These are phyloP conservation scores for Hycleus cichorii DNA, from an alignment of 1,140 invertebrate genomes.

Conservation along the genomic window DNA sequence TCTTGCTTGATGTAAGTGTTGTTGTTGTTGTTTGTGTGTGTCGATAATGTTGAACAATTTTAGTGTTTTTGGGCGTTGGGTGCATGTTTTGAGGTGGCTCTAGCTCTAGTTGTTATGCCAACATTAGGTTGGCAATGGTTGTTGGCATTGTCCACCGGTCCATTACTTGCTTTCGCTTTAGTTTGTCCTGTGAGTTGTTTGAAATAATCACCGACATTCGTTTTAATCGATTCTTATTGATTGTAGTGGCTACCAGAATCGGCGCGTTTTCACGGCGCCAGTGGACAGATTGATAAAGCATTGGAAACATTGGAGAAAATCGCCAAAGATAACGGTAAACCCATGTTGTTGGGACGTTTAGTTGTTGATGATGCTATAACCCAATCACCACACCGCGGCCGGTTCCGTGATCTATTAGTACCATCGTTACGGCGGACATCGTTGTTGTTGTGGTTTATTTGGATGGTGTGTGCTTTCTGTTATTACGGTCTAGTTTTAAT, in stretches of 20 bases:
- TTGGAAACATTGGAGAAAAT: constrained; percentile 71
- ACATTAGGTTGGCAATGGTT: constrained; percentile 88
- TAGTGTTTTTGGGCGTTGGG: constrained; percentile 96
- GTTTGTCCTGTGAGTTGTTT: constrained; percentile 63
- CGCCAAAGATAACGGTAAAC: constrained; percentile 80
- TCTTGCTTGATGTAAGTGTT: constrained; percentile 80
- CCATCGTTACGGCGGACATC: constrained; percentile 76
- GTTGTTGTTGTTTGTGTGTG: background rate
- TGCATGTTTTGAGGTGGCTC: constrained; percentile 83
- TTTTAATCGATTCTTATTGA: background rate
- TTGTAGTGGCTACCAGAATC: constrained; percentile 88
- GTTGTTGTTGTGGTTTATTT: constrained; percentile 88
- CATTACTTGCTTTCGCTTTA: constrained; percentile 74
- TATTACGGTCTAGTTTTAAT: constrained; percentile 94
- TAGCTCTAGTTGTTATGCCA: constrained; percentile 88
- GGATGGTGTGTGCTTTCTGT: constrained; percentile 91
- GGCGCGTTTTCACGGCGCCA: constrained; percentile 78
- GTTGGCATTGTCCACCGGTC: constrained; percentile 78
- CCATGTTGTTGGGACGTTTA: constrained; percentile 79
- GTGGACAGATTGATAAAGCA: constrained; percentile 79
- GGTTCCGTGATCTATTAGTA: constrained; percentile 69
- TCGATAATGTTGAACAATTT: constrained; percentile 28
- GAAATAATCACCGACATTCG: background rate
- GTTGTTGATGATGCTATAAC: constrained; percentile 68
- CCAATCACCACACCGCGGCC: constrained; percentile 55